Evolutionary conservation across 1,140 invertebrate species (phyloP).

Genomic region (Portunus trituberculatus): DNA sequence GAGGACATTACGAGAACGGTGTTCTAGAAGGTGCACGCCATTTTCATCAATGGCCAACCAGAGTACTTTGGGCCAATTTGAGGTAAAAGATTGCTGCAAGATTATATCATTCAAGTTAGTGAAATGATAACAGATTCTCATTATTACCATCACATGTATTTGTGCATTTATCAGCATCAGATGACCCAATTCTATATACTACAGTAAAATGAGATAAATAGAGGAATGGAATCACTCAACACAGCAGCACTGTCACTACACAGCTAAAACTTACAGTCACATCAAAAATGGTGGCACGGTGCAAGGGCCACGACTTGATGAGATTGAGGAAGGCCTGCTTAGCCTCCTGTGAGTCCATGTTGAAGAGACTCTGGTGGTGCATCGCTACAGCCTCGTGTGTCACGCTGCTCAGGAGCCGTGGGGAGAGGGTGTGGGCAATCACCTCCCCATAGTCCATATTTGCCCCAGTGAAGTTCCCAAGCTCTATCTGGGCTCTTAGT

Average conservation of each 20-base stretch:
- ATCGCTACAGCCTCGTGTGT: constrained; percentile 90
- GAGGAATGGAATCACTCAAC: not conserved
- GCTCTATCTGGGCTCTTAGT: constrained; percentile 94
- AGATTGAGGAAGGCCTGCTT: constrained; percentile 97
- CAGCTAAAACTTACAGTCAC: constrained; percentile 87
- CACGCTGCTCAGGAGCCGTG: constrained; percentile 88
- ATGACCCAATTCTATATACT: too few species aligned
- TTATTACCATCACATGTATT: too few species aligned
- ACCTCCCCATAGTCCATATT: constrained; percentile 82
- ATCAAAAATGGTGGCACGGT: constrained; percentile 96
- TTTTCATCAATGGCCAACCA: constrained; percentile 96
- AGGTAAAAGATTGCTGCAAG: constrained; percentile 94
- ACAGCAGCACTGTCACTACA: not conserved
- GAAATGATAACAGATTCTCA: not conserved
- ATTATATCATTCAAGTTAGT: constrained; percentile 42
- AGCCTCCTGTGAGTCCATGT: constrained; percentile 91
- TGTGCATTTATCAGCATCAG: too few species aligned
- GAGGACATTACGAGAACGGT: constrained; percentile 91
- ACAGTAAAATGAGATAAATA: not conserved
- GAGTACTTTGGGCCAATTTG: constrained; percentile 91
- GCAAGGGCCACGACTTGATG: constrained; percentile 95
- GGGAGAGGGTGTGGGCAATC: constrained; percentile 90
- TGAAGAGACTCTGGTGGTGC: constrained; percentile 92
- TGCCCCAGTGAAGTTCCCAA: constrained; percentile 87
- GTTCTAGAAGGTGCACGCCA: constrained; percentile 94